Evolutionary conservation across 2,888 invertebrate genomes (phyloP).

Genomic region (Leptopilina syphax): DNA sequence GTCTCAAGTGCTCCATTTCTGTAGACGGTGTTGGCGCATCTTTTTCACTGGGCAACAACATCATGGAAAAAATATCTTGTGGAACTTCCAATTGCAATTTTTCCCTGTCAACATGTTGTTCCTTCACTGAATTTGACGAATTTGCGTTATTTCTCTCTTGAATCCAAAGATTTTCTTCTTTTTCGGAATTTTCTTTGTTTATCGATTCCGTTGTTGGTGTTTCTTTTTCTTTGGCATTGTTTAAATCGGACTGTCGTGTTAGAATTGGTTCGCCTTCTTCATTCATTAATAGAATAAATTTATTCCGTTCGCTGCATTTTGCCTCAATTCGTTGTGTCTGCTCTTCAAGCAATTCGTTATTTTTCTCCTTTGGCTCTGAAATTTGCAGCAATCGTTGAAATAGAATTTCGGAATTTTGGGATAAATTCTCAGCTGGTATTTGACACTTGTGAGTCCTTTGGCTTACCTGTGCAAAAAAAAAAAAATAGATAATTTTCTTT

Average conservation of each 20-base stretch:
- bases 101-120: conserved; percentile 44
- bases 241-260: conserved; percentile 60
- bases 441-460: conserved; percentile 90
- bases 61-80: conserved; percentile 76
- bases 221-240: conserved; percentile 40
- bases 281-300: conserved; percentile 70
- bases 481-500: too few relatives aligned
- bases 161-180: conserved; percentile 52
- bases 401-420: conserved; percentile 75
- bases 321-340: conserved; percentile 53
- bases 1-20: conserved; percentile 82
- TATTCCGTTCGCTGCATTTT: conserved; percentile 65
- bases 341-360: conserved; percentile 42
- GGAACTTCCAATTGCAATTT: conserved; percentile 62
- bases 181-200: conserved; percentile 44
- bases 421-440: conserved; percentile 77
- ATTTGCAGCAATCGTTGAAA: conserved; percentile 62
- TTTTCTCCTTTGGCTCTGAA: conserved; percentile 52
- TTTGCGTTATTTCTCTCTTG: conserved; percentile 48
- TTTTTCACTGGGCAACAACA: conserved; percentile 78
- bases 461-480: conserved; percentile 80
- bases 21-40: conserved; percentile 83
- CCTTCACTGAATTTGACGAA: conserved; percentile 43
- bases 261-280: conserved; percentile 69
- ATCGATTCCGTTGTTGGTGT: conserved; percentile 37